Conservation (phyloP, 2,113 vertebrate species). For the Mirza zaza region DNA sequence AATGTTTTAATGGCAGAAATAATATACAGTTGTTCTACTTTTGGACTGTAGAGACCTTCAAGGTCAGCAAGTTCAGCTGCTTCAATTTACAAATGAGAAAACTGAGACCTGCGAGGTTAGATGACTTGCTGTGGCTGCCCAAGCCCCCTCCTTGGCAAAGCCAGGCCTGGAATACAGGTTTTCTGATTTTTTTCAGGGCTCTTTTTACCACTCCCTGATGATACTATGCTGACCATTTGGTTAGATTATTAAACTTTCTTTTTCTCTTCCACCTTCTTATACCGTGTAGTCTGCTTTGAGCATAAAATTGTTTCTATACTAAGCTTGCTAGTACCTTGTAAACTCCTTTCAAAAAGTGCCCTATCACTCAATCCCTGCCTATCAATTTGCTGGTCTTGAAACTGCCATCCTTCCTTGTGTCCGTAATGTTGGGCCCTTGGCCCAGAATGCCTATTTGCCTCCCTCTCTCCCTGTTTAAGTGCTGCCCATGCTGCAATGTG, state of each 20-base stretch:
- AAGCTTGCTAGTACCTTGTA: background rate
- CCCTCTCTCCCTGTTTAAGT: background rate
- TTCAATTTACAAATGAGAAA: constrained; percentile 77
- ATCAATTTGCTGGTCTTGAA: background rate
- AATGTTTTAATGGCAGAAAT: constrained; percentile 76
- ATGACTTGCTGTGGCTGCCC: constrained; percentile 20
- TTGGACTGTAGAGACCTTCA: constrained; percentile 27
- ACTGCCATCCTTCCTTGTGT: background rate
- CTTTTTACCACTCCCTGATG: background rate
- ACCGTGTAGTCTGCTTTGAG: background rate
- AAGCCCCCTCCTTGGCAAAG: background rate
- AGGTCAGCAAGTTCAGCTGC: constrained; percentile 74
- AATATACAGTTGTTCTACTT: constrained; percentile 69
- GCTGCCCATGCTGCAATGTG: background rate
- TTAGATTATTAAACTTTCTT: background rate
- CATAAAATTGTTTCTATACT: background rate
- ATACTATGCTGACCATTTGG: background rate
- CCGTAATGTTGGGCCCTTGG: background rate
- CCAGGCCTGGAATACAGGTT: background rate
- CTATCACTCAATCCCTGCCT: background rate
- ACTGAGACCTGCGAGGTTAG: constrained; percentile 55
- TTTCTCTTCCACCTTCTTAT: background rate
- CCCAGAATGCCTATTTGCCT: background rate
- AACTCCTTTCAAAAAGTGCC: background rate
- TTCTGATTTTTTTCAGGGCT: constrained; percentile 59